phyloP scores from a whole-genome alignment of 2,888 invertebrate species.

The Pachymerium ferrugineum region DNA sequence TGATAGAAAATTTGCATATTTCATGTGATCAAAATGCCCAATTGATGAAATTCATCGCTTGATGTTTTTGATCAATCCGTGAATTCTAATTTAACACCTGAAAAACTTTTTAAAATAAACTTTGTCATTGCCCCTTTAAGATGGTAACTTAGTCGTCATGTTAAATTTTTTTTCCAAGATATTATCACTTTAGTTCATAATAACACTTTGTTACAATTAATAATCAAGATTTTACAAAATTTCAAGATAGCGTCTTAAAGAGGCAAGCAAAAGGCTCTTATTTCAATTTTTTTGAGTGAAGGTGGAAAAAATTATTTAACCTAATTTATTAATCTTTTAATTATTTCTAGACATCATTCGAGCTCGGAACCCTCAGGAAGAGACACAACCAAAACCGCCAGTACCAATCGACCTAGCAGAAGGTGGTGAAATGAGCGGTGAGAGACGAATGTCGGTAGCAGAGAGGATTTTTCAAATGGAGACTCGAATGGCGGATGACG shows the following conservation, averaged over 20 bases:
- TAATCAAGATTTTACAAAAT: too few relatives aligned
- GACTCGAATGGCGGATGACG: slow-evolving; percentile 9
- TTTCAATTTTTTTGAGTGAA: background rate
- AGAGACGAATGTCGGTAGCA: slow-evolving; percentile 2
- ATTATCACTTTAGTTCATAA: too few relatives aligned
- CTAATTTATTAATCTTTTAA: background rate
- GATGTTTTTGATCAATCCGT: too few relatives aligned
- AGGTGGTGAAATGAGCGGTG: background rate
- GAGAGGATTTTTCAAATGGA: slow-evolving; percentile 30
- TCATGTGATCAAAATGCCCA: too few relatives aligned
- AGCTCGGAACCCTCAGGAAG: background rate
- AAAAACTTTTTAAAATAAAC: too few relatives aligned
- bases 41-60: too few relatives aligned
- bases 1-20: background rate
- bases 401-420: background rate
- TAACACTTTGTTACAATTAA: too few relatives aligned
- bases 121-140: background rate
- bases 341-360: background rate
- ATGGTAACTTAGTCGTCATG: too few relatives aligned
- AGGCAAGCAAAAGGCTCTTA: too few relatives aligned
- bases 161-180: too few relatives aligned
- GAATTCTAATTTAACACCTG: too few relatives aligned
- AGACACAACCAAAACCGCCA: background rate
- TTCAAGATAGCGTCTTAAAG: too few relatives aligned
- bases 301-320: background rate